These are phyloP conservation scores for Hydriomena furcata DNA, from an alignment of 2,888 invertebrate genomes.

Conservation along the genomic window DNA sequence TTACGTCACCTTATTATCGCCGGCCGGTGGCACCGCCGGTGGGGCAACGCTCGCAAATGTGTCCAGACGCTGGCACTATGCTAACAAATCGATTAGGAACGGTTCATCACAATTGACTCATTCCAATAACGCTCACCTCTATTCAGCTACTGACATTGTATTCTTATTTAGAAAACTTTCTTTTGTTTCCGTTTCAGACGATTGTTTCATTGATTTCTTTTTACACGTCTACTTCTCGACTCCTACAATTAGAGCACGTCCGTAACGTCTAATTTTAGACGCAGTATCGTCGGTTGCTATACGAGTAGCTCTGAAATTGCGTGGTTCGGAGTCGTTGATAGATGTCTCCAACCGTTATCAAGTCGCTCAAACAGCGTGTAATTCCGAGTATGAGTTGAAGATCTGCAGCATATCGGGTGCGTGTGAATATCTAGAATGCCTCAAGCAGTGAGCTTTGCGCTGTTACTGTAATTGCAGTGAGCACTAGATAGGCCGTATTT, in stretches of 20 bases:
- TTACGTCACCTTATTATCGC: constrained; percentile 61
- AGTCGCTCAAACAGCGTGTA: constrained; percentile 42
- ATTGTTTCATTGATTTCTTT: constrained; percentile 29
- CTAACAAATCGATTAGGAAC: constrained; percentile 66
- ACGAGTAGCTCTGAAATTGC: constrained; percentile 27
- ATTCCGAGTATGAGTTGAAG: constrained; percentile 39
- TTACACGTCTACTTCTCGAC: constrained; percentile 15
- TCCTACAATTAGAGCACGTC: constrained; percentile 26
- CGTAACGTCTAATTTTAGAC: constrained; percentile 22
- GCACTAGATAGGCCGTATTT: constrained; percentile 54
- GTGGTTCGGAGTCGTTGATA: constrained; percentile 14
- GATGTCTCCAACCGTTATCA: constrained; percentile 32
- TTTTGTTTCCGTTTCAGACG: constrained; percentile 33
- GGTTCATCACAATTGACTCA: constrained; percentile 50
- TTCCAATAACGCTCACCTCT: constrained; percentile 50
- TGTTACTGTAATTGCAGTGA: constrained; percentile 60
- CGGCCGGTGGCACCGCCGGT: constrained; percentile 37
- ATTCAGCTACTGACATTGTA: constrained; percentile 42
- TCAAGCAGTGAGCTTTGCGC: constrained; percentile 54
- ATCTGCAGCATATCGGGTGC: constrained; percentile 53
- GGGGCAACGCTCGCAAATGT: constrained; percentile 52
- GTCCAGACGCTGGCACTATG: constrained; percentile 56
- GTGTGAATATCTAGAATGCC: constrained; percentile 68
- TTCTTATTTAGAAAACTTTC: constrained; percentile 34
- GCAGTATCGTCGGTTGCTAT: constrained; percentile 22